Evolutionary conservation across 2,888 invertebrate genomes (phyloP).

Genomic region (Cheilosia pagana): DNA sequence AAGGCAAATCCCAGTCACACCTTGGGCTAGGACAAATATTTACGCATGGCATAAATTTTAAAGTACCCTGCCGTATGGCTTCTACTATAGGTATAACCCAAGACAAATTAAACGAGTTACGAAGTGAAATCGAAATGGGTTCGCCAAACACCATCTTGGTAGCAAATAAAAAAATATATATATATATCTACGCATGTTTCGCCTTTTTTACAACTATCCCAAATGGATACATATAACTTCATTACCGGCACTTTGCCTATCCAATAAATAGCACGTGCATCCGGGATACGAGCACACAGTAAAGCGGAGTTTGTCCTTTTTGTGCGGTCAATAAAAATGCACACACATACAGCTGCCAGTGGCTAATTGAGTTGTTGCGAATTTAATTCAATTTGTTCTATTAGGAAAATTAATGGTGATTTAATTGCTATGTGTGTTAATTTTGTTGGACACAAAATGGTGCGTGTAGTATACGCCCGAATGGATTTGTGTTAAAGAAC

Average conservation of each 20-base stretch:
- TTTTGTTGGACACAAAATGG: neutral
- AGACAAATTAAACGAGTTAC: constrained; percentile 32
- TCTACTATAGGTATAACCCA: too few species aligned
- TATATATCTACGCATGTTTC: neutral
- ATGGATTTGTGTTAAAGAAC: constrained; percentile 10
- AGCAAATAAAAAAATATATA: constrained; percentile 37
- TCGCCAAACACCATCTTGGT: constrained; percentile 26
- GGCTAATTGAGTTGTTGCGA: constrained; percentile 35
- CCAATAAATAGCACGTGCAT: constrained; percentile 36
- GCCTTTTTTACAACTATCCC: constrained; percentile 24
- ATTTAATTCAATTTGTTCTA: constrained; percentile 55
- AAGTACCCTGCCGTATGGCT: constrained; percentile 8
- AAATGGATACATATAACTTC: constrained; percentile 44
- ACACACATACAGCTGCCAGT: neutral
- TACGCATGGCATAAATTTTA: constrained; percentile 31
- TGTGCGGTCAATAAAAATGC: constrained; percentile 21
- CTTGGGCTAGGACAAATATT: neutral
- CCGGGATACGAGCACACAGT: neutral
- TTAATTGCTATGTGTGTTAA: constrained; percentile 28
- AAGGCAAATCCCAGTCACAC: constrained; percentile 8
- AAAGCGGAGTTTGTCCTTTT: neutral
- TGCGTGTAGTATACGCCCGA: constrained; percentile 19
- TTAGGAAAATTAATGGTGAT: constrained; percentile 23
- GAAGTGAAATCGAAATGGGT: constrained; percentile 40
- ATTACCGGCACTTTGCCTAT: constrained; percentile 39